phyloP scores from a whole-genome alignment of 2,113 vertebrate genomes.

The Beaufortia kweichowensis region DNA sequence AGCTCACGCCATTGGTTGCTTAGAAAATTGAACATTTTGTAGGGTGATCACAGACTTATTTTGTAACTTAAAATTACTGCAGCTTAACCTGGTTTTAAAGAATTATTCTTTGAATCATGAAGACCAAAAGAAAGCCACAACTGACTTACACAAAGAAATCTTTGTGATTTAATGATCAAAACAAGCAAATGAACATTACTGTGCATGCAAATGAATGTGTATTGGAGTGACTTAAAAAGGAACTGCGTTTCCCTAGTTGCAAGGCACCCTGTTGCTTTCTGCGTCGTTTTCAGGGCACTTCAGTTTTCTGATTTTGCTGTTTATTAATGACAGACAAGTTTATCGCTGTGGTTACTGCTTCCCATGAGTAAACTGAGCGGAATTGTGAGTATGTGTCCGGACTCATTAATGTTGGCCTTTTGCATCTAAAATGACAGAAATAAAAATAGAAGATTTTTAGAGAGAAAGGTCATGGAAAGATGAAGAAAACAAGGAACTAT shows the following conservation, averaged over 20 bases:
- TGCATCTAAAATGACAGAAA: conserved; percentile 3
- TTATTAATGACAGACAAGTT: conserved; percentile 3
- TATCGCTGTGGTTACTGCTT: not conserved
- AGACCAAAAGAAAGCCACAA: conserved; percentile 3
- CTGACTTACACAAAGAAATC: conserved; percentile 9
- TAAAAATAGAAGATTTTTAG: not conserved
- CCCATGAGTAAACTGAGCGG: conserved; percentile 11
- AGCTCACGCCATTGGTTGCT: too few species aligned
- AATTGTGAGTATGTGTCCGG: conserved; percentile 26
- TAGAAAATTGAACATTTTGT: too few species aligned
- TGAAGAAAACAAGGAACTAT: not conserved
- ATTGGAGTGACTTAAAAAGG: conserved; percentile 33
- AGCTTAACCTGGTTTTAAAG: not conserved
- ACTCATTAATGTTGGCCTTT: conserved; percentile 5
- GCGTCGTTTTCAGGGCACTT: conserved; percentile 15
- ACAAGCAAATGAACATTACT: conserved; percentile 2
- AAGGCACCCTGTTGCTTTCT: conserved; percentile 23
- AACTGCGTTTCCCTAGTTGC: conserved; percentile 5
- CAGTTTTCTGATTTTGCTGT: conserved; percentile 18
- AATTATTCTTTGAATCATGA: conserved; percentile 12
- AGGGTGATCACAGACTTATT: too few species aligned
- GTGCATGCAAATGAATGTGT: conserved; percentile 33
- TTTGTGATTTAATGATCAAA: conserved; percentile 19
- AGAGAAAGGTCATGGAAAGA: not conserved
- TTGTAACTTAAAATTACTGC: too few species aligned